These are phyloP conservation scores for Saccostrea cuccullata DNA, from an alignment of 1,140 invertebrate species.

Conservation along the genomic window DNA sequence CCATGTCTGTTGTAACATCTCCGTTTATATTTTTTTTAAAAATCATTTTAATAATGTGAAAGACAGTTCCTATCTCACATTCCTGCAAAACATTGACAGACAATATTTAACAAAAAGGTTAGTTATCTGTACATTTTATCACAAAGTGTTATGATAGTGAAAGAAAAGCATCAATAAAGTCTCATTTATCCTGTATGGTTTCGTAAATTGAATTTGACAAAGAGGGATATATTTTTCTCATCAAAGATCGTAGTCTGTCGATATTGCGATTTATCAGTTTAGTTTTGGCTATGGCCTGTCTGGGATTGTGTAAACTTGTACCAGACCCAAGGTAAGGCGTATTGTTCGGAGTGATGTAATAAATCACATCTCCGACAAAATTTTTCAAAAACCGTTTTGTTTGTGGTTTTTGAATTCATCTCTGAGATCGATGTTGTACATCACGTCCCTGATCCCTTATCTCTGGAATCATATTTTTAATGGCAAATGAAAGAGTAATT, in stretches of 20 bases:
- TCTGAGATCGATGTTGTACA: neutral
- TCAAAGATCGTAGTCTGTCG: neutral
- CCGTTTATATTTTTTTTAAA: too few relatives aligned
- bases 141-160: neutral
- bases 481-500: neutral
- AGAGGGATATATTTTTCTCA: slow-evolving; percentile 8
- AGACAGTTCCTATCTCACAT: too few relatives aligned
- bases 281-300: neutral
- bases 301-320: neutral
- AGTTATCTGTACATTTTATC: neutral
- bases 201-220: slow-evolving; percentile 6
- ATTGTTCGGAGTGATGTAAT: neutral
- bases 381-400: slow-evolving; percentile 6
- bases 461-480: slow-evolving; percentile 9
- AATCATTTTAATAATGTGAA: neutral
- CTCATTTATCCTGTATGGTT: neutral
- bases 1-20: neutral
- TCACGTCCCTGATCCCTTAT: neutral
- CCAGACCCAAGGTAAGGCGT: neutral
- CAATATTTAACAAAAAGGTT: neutral
- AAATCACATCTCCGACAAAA: neutral
- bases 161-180: neutral
- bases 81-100: neutral
- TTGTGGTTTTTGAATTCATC: slow-evolving; percentile 14
- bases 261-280: neutral